Percentiles rank a stretch among this genome's conserved stretches.
Conservation (phyloP, 2,888 invertebrate genomes). For the Zonitis immaculata region DNA sequence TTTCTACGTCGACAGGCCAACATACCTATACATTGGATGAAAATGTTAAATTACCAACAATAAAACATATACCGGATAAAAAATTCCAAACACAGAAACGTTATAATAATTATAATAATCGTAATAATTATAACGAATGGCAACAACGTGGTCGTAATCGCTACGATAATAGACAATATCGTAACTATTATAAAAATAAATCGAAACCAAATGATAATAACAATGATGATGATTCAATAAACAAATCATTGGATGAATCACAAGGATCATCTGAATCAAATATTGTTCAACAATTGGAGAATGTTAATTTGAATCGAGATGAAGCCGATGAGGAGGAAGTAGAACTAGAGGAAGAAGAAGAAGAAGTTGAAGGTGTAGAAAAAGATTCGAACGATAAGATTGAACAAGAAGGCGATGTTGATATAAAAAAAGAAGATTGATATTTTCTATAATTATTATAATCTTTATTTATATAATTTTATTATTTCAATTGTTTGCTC, state of each 20-base stretch:
- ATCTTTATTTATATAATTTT: no score
- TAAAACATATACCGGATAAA: slow-evolving; percentile 16
- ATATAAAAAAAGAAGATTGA: background rate
- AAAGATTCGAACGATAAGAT: background rate
- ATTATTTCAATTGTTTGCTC: no score
- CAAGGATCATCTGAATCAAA: background rate
- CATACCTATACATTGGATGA: slow-evolving; percentile 14
- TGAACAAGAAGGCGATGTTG: background rate
- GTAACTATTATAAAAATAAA: background rate
- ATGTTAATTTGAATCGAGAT: background rate
- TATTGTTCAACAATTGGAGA: background rate
- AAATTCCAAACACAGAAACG: background rate
- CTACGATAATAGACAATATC: background rate
- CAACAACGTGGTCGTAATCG: background rate
- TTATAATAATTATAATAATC: no score
- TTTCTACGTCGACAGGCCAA: slow-evolving; percentile 15
- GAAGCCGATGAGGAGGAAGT: no score
- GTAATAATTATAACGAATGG: background rate
- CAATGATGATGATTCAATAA: background rate
- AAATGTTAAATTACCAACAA: slow-evolving; percentile 12
- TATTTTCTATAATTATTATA: no score
- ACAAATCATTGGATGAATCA: background rate
- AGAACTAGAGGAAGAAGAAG: background rate
- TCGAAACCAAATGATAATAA: background rate
- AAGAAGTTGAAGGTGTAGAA: background rate